phyloP scores from a whole-genome alignment of 2,797 vertebrate genomes.

The Lycodopsis pacificus region DNA sequence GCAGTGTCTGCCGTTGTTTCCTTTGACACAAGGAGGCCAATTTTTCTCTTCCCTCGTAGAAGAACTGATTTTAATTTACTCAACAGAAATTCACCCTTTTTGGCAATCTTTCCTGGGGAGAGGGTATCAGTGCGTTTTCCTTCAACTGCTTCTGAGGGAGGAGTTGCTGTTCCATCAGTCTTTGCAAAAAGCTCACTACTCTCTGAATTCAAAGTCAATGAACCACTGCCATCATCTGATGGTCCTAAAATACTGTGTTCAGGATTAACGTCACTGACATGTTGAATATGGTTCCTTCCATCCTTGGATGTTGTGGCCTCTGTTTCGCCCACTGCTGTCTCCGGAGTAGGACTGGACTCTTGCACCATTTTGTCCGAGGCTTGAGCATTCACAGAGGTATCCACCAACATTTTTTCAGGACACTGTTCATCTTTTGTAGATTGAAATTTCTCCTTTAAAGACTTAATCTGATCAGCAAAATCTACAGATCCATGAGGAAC shows the following conservation, averaged over 20 bases:
- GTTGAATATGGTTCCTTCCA: conserved; percentile 9
- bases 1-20: conserved; percentile 8
- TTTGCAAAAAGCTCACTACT: conserved; percentile 20
- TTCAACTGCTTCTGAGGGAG: conserved; percentile 26
- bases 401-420: conserved; percentile 37
- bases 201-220: conserved; percentile 21
- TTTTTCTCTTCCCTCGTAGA: conserved; percentile 69
- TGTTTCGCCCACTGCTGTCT: conserved; percentile 13
- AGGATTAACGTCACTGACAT: conserved; percentile 2
- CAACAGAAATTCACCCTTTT: conserved; percentile 65
- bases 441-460: conserved; percentile 42
- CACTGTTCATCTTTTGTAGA: conserved; percentile 23
- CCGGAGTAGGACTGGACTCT: conserved; percentile 18
- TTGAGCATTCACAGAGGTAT: conserved; percentile 18
- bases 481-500: conserved; percentile 80
- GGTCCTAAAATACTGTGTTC: conserved; percentile 16
- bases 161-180: conserved; percentile 10
- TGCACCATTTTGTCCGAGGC: conserved; percentile 31
- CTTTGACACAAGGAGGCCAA: conserved; percentile 12
- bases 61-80: conserved; percentile 79
- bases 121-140: conserved; percentile 19
- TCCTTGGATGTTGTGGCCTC: conserved; percentile 18
- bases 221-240: background rate
- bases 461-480: conserved; percentile 49
- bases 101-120: conserved; percentile 32